Percentiles rank a stretch among this genome's conserved stretches.
Evolutionary conservation across 2,113 vertebrate genomes (phyloP).

Genomic region (Tachuris rubrigastra): DNA sequence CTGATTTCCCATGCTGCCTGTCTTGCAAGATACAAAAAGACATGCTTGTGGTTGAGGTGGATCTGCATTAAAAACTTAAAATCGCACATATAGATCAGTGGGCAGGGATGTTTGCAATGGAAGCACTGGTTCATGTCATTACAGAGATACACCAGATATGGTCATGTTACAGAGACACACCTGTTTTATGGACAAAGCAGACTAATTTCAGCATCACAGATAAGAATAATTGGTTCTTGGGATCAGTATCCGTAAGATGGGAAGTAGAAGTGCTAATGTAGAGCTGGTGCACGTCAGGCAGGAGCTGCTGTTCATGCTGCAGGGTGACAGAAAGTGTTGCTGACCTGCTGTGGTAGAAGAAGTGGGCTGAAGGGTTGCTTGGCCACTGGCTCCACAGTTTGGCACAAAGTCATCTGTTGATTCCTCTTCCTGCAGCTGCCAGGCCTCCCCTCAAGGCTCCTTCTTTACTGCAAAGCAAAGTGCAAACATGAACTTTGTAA

Average conservation of each 20-base stretch:
- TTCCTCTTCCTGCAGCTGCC: background rate
- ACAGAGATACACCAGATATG: background rate
- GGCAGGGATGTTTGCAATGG: background rate
- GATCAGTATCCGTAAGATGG: background rate
- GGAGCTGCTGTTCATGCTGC: background rate
- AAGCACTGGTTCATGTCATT: background rate
- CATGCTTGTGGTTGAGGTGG: background rate
- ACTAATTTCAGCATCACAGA: background rate
- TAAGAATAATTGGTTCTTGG: background rate
- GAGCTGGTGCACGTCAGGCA: accelerated
- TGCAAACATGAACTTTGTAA: background rate
- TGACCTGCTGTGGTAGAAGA: background rate
- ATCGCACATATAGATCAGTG: background rate
- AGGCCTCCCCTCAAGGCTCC: background rate
- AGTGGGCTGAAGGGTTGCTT: background rate
- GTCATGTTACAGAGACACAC: background rate
- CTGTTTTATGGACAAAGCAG: background rate
- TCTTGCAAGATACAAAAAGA: background rate
- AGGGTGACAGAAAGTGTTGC: background rate
- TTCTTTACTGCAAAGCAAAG: background rate
- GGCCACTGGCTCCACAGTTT: background rate
- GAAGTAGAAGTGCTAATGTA: background rate
- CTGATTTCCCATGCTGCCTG: background rate
- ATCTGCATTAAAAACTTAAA: background rate
- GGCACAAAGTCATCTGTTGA: background rate